A percentile compares a stretch with the other conserved stretches of the same genome.
Conservation (phyloP, 2,113 vertebrate species). For the Austrofundulus limnaeus region DNA sequence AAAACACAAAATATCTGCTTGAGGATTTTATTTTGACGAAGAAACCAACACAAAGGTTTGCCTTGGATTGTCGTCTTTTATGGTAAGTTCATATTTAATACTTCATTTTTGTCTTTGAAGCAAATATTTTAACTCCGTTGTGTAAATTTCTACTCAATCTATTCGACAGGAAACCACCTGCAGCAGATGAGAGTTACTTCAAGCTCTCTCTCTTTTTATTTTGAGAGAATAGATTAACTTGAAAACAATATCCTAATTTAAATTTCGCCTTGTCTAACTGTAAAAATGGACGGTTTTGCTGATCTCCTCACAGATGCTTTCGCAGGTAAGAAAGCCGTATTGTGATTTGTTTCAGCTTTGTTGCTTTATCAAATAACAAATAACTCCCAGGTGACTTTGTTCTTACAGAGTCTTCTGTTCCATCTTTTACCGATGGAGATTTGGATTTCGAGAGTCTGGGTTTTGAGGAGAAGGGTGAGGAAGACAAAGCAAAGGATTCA, state of each 20-base stretch:
- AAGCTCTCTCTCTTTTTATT: conserved; percentile 46
- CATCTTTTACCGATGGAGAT: conserved; percentile 55
- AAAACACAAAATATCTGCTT: conserved; percentile 31
- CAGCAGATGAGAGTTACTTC: conserved; percentile 43
- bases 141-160: conserved; percentile 20
- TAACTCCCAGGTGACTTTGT: not conserved
- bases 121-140: not conserved
- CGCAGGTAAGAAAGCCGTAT: conserved; percentile 64
- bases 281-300: conserved; percentile 70
- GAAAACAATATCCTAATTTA: not conserved
- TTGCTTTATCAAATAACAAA: not conserved
- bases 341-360: not conserved
- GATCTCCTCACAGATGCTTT: conserved; percentile 67
- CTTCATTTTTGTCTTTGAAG: not conserved
- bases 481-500: conserved; percentile 3
- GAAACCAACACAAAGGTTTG: not conserved
- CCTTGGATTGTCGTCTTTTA: not conserved
- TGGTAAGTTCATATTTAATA: not conserved
- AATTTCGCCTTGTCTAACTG: conserved; percentile 14
- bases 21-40: conserved; percentile 1
- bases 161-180: conserved; percentile 66
- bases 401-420: conserved; percentile 50
- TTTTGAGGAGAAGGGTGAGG: conserved; percentile 47
- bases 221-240: not conserved
- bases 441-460: conserved; percentile 68